Percentiles rank a stretch among this genome's conserved stretches.
These are phyloP conservation scores for Lasioglossum zephyrum DNA, from an alignment of 2,888 invertebrate species.

Conservation along the genomic window DNA sequence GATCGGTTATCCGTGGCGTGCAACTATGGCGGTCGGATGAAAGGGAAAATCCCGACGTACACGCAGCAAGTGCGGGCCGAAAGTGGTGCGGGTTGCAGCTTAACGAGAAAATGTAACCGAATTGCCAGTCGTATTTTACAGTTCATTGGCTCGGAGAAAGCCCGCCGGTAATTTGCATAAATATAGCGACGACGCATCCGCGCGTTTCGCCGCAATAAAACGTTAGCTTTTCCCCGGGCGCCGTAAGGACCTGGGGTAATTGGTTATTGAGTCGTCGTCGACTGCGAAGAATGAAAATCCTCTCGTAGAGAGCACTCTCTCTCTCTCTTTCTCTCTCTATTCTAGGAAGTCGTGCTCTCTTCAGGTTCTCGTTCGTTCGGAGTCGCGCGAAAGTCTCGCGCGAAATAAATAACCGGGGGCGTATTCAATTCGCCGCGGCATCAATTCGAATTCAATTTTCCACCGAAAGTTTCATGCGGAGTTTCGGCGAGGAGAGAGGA, in stretches of 20 bases:
- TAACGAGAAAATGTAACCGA: slow-evolving; percentile 72
- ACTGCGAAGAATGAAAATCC: slow-evolving; percentile 62
- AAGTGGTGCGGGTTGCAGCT: slow-evolving; percentile 21
- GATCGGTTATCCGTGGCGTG: slow-evolving; percentile 24
- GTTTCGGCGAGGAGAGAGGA: slow-evolving; percentile 25
- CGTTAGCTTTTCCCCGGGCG: slow-evolving; percentile 48
- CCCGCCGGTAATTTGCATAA: slow-evolving; percentile 78
- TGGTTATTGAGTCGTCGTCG: slow-evolving; percentile 80
- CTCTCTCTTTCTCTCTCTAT: slow-evolving; percentile 36
- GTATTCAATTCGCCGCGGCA: slow-evolving; percentile 57
- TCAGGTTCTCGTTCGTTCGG: slow-evolving; percentile 15
- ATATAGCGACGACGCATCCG: slow-evolving; percentile 61
- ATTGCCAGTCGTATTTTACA: slow-evolving; percentile 74
- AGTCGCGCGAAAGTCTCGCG: slow-evolving; percentile 26
- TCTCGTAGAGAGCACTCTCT: slow-evolving; percentile 16
- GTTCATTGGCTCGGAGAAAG: slow-evolving; percentile 67
- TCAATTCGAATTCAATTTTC: slow-evolving; percentile 70
- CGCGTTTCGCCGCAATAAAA: slow-evolving; percentile 66
- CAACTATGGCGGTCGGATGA: slow-evolving; percentile 26
- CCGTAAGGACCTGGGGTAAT: slow-evolving; percentile 76
- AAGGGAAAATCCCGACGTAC: slow-evolving; percentile 43
- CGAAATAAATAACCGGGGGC: slow-evolving; percentile 68
- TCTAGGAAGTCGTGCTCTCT: not conserved
- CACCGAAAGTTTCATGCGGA: slow-evolving; percentile 50
- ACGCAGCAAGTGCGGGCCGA: slow-evolving; percentile 18